Base-by-base conservation (phyloP, 2,888 invertebrate species). In the Noctua fimbriata region DNA sequence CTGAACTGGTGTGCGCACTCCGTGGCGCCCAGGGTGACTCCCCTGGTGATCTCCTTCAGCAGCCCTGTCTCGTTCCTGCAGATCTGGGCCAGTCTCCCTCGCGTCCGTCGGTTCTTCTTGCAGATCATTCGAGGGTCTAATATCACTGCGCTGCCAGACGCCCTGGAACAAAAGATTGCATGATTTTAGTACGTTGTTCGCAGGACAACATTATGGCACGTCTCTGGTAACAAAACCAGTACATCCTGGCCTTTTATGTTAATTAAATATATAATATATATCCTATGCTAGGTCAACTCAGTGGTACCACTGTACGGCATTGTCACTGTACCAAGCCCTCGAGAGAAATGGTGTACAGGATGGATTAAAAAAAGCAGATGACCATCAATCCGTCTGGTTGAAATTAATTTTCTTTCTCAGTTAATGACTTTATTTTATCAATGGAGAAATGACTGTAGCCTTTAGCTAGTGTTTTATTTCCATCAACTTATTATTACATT, bases 1-100 rank as follows among this genome's bases (percentile, higher is more conserved):
- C 98, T 97, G 95, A 99, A 99, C 97, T 99, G 99, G 94, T 98
- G 97, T 89, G 98, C 98, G 94, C 99, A 99, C 97, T 99, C 99
- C 86, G 97, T 97, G 89, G 98, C 98, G 47, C 98, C 99, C 84
- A 98, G 97, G 89, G 98, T 97, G 82, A 99, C 98, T 41, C 99
- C 99, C 91, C 98, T 98, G 78, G 98, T 97, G 92, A 99, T 98
- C 95, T 99, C 98, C 92, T 98, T 98, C 87, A 99, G 97, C 74
- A 99, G 97, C 2, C 96, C 96, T n/a, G 96, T 96, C 95, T 99
- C 99, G 95, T 98, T 98, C 89, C 98, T 98, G 96, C 99, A 99
- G 93, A 98, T 98, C 93, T 98, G 98, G 49, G 98, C 98, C 93
- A 98, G 97, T 92, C 98, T 98, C 85, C 98, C 98, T 89, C 98